Base-by-base conservation (phyloP, 1,140 invertebrate genomes). In the Caenorhabditis remanei region DNA sequence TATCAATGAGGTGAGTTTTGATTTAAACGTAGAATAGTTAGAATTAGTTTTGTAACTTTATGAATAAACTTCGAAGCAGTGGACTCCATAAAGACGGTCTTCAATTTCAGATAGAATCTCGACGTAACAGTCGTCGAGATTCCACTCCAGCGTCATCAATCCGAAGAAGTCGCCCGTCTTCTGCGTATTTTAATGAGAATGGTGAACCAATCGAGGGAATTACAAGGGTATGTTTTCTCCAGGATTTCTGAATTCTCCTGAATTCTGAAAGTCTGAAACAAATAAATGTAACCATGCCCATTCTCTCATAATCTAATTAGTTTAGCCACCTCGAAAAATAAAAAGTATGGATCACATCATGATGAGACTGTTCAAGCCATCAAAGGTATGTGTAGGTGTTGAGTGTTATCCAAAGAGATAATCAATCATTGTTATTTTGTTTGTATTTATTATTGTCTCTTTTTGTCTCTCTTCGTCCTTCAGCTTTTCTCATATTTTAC, bases 291-390 rank as follows among this genome's bases (percentile, higher is more conserved):
- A 3, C 16, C 50, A 14, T 16, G 5, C 3, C 3, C 11, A 53
- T 14, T 53, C 50, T 53, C 50, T 53, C 50, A 9, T 61, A n/a
- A 0, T 67, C 32, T 14, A 79, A 79, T 46, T 16, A 71, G 41
- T 79, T 79, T 79, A 79, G 71, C 71, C 71, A 24, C 46, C 71
- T 11, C 43, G 71, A 50, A 79, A 50, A 79, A 13, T 79, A 21
- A 79, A 24, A 79, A 50, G 46, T 79, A 79, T 79, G 71, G 71
- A 79, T 53, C 43, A 50, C 71, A 79, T 79, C 71, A 79, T 79
- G 71, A n/a, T 79, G 43, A 50, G 71, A 24, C n/a, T 79, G 14
- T 79, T 79, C 71, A 79, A 79, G 40, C 43, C 71, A 11, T 50
- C 46, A 14, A 79, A 79, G 71, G 71, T 71, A 71, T 71, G 11